A percentile compares a stretch with the other conserved stretches of the same genome.
phyloP scores from a whole-genome alignment of 2,797 vertebrate genomes.

The Gymnoscopelus braueri region DNA sequence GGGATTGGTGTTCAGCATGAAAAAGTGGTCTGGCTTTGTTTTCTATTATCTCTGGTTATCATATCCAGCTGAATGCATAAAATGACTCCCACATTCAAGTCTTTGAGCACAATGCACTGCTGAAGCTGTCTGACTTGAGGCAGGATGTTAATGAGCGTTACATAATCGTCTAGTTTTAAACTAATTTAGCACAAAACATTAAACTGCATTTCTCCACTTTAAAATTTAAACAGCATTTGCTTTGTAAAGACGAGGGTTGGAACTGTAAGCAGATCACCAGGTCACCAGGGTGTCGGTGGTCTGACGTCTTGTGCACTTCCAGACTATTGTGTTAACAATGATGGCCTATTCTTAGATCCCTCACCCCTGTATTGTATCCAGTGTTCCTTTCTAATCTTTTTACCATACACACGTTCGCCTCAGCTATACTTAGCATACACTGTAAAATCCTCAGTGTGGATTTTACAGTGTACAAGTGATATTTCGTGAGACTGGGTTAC shows the following conservation, averaged over 20 bases:
- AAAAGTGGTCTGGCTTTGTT: conserved; percentile 44
- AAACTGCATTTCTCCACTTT: conserved; percentile 33
- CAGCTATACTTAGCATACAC: too few relatives aligned
- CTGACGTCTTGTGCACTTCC: too few relatives aligned
- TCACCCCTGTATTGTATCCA: too few relatives aligned
- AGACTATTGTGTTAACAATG: too few relatives aligned
- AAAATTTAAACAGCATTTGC: conserved; percentile 3
- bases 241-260: conserved; percentile 17
- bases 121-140: conserved; percentile 30
- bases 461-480: too few relatives aligned
- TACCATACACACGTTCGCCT: too few relatives aligned
- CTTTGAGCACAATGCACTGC: conserved; percentile 24
- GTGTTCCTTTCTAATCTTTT: too few relatives aligned
- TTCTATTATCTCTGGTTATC: conserved; percentile 43
- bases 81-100: conserved; percentile 42
- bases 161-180: conserved; percentile 59
- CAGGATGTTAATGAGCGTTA: conserved; percentile 52
- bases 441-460: too few relatives aligned
- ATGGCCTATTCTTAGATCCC: too few relatives aligned
- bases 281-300: too few relatives aligned
- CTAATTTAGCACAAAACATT: conserved; percentile 50
- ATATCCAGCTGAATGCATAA: conserved; percentile 37
- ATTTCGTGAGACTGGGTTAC: too few relatives aligned
- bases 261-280: conserved; percentile 13
- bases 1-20: conserved; percentile 29